Evolutionary conservation across 30 jellyfish, hydroid and myxozoan genomes (phyloP), one percentile per base, ranked within the genome.

Genomic region (Clytia hemisphaerica): DNA sequence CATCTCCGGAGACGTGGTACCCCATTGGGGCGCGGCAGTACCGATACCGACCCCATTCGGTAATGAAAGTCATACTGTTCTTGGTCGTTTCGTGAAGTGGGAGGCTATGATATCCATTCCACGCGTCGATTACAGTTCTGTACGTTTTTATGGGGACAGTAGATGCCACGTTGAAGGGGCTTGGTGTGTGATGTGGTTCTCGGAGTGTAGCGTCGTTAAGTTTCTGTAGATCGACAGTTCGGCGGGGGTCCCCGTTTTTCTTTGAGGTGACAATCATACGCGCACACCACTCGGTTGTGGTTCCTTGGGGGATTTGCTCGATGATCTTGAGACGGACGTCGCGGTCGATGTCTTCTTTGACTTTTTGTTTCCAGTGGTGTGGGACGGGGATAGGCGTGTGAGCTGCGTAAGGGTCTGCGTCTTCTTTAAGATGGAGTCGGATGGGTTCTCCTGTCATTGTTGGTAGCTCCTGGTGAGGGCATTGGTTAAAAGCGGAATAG

Each of bases 101-200:
- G 21, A 74, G 22, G 45, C 82, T 60, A 59, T 74, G 71, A 37
- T 74, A 74, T 4, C 87, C 81, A 38, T 58, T 60, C 87, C 82
- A 59, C 37, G 84, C 78, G 38, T 72, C 84, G 7, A 72, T 3
- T 4, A 72, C 84, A 4, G 84, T 72, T 57, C 58, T 72, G 48
- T 33, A 30, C 6, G 76, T 58, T 27, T 34, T 3, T 19, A 28
- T 26, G 2, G 84, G 67, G 26, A 51, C 69, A 38, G 50, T 32
- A 27, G 67, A 72, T 4, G 32, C 79, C 6, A 18, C 48, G 58
- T 55, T 26, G 78, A 72, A 72, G 24, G 47, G 77, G 31, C 67
- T 7, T 15, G 79, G 84, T 9, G 79, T 54, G 84, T 72, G 78
- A 47, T 72, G 84, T 28, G 76, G 54, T 40, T 72, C 79, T 19